phyloP scores from a whole-genome alignment of 1,140 invertebrate genomes.

The Streblospio benedicti region DNA sequence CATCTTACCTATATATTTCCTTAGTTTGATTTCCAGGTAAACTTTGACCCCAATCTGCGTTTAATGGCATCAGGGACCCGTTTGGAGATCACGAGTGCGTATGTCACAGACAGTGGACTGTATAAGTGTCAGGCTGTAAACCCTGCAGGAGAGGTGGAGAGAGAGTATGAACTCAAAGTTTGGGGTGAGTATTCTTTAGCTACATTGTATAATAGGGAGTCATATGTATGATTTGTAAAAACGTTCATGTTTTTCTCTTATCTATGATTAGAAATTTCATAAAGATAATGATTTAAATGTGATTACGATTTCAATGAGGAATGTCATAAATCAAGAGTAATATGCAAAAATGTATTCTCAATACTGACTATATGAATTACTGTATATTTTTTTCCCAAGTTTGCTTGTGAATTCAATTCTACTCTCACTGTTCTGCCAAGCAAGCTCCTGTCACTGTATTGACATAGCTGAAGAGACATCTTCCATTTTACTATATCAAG shows the following conservation, averaged over 20 bases:
- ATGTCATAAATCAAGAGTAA: too few species aligned
- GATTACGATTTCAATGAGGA: not conserved
- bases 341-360: too few species aligned
- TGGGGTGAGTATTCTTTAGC: slow-evolving; percentile 29
- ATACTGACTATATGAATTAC: too few species aligned
- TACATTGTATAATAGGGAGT: not conserved
- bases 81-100: slow-evolving; percentile 29
- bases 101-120: slow-evolving; percentile 37
- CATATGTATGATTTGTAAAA: not conserved
- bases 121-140: slow-evolving; percentile 52
- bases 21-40: too few species aligned
- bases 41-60: too few species aligned
- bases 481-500: too few species aligned
- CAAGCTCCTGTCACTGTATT: too few species aligned
- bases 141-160: slow-evolving; percentile 35
- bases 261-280: not conserved
- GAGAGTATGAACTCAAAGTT: slow-evolving; percentile 33
- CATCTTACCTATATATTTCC: too few species aligned
- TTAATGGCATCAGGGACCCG: slow-evolving; percentile 25
- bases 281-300: not conserved
- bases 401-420: too few species aligned
- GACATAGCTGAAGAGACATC: too few species aligned
- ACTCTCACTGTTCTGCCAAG: too few species aligned
- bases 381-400: too few species aligned
- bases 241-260: not conserved